Evolutionary conservation across 2,113 vertebrate genomes (phyloP).

Genomic region (Corythoichthys haematopterus): DNA sequence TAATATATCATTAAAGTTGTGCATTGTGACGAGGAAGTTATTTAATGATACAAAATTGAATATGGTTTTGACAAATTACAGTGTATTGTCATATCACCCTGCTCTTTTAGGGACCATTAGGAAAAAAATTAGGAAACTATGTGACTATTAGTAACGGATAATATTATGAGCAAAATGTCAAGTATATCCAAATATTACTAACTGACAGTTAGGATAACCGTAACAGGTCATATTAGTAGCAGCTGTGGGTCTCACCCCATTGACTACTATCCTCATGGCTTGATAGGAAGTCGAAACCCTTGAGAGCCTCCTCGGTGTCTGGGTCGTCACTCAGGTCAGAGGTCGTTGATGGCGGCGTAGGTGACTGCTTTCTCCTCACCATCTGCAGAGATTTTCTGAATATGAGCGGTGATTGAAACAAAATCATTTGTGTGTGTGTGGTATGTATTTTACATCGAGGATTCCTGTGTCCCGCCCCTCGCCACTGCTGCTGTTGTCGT

Average conservation of each 20-base stretch:
- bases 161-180: conserved; percentile 6
- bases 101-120: background rate
- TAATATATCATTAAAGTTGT: no score
- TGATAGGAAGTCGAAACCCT: conserved; percentile 93
- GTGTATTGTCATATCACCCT: no score
- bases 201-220: background rate
- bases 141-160: background rate
- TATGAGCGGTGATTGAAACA: background rate
- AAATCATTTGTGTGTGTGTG: background rate
- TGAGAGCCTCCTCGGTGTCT: conserved; percentile 92
- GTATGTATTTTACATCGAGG: conserved; percentile 38
- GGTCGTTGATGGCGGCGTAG: conserved; percentile 60
- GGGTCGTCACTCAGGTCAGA: conserved; percentile 87
- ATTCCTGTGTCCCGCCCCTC: conserved; percentile 85
- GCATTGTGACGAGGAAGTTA: no score
- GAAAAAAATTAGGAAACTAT: background rate
- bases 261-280: conserved; percentile 86
- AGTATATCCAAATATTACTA: background rate
- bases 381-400: conserved; percentile 68
- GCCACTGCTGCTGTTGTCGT: conserved; percentile 75
- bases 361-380: conserved; percentile 82
- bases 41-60: no score
- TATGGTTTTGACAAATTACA: no score
- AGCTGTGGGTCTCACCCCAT: conserved; percentile 81
- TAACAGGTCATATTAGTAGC: background rate